These are phyloP conservation scores for Ctenochaetus hawaiiensis DNA, from an alignment of 2,797 vertebrate genomes.

Conservation along the genomic window DNA sequence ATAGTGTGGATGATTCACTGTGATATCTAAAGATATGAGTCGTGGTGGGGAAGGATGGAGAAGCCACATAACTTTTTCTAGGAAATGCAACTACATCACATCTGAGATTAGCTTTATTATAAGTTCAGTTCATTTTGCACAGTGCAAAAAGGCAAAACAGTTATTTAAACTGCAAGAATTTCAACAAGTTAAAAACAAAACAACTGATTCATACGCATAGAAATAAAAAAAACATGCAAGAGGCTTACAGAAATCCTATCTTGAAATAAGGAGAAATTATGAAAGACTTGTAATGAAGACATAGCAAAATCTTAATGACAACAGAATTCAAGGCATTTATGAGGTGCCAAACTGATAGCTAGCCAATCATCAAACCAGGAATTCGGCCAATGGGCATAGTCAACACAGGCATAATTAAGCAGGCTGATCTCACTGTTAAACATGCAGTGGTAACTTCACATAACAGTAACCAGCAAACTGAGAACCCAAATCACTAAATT, in stretches of 20 bases:
- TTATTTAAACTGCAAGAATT: background rate
- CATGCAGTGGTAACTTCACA: constrained; percentile 5
- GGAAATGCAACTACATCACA: constrained; percentile 15
- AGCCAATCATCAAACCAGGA: constrained; percentile 33
- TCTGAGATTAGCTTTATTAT: constrained; percentile 21
- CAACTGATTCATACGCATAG: background rate
- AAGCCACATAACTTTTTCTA: background rate
- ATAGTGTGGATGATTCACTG: constrained; percentile 8
- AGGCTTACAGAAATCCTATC: constrained; percentile 7
- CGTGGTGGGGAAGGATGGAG: background rate
- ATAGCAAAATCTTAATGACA: constrained; percentile 33
- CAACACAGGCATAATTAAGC: constrained; percentile 23
- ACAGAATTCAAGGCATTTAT: constrained; percentile 30
- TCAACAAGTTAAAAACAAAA: constrained; percentile 8
- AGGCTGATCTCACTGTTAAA: constrained; percentile 29
- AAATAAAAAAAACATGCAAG: background rate
- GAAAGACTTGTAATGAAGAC: constrained; percentile 18
- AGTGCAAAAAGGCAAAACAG: background rate
- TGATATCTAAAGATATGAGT: background rate
- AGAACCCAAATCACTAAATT: constrained; percentile 3
- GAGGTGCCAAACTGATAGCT: constrained; percentile 49
- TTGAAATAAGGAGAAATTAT: constrained; percentile 20
- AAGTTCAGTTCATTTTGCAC: constrained; percentile 19
- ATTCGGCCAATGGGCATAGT: constrained; percentile 32
- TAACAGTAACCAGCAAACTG: constrained; percentile 12